Evolutionary conservation across 2,888 invertebrate species (phyloP), one percentile per base, ranked within the genome.

Genomic region (Thera britannica): DNA sequence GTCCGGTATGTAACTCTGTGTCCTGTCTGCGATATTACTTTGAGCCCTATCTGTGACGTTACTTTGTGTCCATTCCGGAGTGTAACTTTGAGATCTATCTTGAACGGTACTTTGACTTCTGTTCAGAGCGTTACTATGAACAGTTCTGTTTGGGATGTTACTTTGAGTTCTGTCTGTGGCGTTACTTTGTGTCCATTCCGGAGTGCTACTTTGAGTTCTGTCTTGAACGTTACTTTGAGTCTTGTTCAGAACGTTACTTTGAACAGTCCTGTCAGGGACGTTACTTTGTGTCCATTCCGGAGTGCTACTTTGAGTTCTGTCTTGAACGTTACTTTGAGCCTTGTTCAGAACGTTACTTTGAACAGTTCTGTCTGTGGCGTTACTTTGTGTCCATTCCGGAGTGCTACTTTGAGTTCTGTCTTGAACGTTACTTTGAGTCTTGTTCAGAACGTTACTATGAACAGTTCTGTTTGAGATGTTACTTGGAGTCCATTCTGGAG

Each of bases 401-500:
- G 11, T 5, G 52, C 58, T 58, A 58, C 58, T 44, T 2, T 58
- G 56, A 12, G 49, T 49, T 0, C n/a, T n/a, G 12, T 34, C 55
- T 4, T 52, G 63, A 44, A 7, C n/a, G 58, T 58, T 63, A 58
- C 51, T 44, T 49, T 49, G 49, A 2, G 52, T 34, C 11, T 36
- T 38, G 9, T 62, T 23, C 8, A 23, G 46, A 2, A 8, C 8
- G 3, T 23, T 23, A 23, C 23, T 23, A 23, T 23, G 23, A 23
- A 23, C 23, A 23, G 23, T 12, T 36, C 6, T 12, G 2, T 51
- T 23, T 51, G 12, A 6, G 4, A 51, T 2, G 23, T 3, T 48
- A 48, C 6, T 6, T 23, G 12, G 38, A 12, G 23, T 38, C 8
- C 23, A 44, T 6, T 57, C 57, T 9, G 41, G 12, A 9, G 12